A percentile compares a stretch with the other conserved stretches of the same genome.
phyloP scores from a whole-genome alignment of 2,113 vertebrate species.

The Clinocottus analis region DNA sequence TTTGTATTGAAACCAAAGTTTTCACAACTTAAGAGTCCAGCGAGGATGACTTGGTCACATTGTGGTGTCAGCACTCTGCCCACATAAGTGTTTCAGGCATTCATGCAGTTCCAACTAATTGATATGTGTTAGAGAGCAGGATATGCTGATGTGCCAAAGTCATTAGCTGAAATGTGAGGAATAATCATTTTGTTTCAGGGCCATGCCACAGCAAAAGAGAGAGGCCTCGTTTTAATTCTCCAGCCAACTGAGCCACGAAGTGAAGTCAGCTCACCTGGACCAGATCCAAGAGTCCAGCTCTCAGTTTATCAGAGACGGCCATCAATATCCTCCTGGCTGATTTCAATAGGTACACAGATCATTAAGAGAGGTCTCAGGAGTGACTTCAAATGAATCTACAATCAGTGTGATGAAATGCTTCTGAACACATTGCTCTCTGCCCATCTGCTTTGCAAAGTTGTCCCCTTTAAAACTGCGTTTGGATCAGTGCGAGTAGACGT shows the following conservation, averaged over 20 bases:
- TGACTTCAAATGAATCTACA: constrained; percentile 63
- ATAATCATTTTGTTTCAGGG: constrained; percentile 76
- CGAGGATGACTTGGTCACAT: constrained; percentile 30
- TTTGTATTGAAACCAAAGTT: constrained; percentile 29
- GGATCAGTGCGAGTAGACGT: constrained; percentile 21
- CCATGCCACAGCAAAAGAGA: constrained; percentile 57
- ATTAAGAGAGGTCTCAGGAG: constrained; percentile 66
- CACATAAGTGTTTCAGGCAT: constrained; percentile 50
- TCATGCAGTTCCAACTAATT: constrained; percentile 67
- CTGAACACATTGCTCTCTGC: constrained; percentile 31
- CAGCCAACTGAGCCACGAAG: constrained; percentile 47
- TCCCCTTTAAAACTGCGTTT: constrained; percentile 22
- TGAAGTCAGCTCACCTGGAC: constrained; percentile 63
- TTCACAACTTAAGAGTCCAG: constrained; percentile 51
- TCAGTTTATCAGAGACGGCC: constrained; percentile 66
- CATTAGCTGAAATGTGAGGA: constrained; percentile 76
- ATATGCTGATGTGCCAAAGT: constrained; percentile 72
- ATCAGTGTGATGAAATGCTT: constrained; percentile 55
- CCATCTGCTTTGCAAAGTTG: constrained; percentile 59
- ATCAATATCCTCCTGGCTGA: constrained; percentile 65
- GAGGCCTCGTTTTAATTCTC: constrained; percentile 55
- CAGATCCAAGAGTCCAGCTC: constrained; percentile 64
- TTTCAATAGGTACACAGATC: constrained; percentile 74
- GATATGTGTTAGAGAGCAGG: constrained; percentile 66
- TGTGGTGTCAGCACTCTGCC: constrained; percentile 67